phyloP scores from a whole-genome alignment of 1,140 invertebrate species.

The Drosophila tani region DNA sequence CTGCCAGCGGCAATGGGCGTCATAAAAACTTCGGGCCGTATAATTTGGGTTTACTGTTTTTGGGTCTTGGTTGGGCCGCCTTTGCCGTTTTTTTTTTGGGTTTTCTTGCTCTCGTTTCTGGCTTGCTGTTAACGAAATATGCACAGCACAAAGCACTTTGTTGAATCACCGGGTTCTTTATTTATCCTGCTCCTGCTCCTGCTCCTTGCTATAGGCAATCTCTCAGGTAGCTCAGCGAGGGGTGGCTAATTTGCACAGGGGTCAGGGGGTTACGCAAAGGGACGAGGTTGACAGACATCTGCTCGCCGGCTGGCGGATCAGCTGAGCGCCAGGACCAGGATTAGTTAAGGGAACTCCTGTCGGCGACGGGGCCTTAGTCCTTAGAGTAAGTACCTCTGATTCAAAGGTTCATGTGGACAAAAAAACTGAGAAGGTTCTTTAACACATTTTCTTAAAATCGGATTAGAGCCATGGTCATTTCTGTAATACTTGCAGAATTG shows the following conservation, averaged over 20 bases:
- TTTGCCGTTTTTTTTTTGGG: slow-evolving; percentile 11
- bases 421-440: not conserved
- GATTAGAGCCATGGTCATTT: not conserved
- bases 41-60: slow-evolving; percentile 43
- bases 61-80: slow-evolving; percentile 17
- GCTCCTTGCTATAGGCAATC: slow-evolving; percentile 7
- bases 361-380: slow-evolving; percentile 6
- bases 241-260: slow-evolving; percentile 34
- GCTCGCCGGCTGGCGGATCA: slow-evolving; percentile 48
- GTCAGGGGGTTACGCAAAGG: slow-evolving; percentile 28
- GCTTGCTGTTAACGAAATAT: slow-evolving; percentile 71
- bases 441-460: not conserved
- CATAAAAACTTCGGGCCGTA: slow-evolving; percentile 43
- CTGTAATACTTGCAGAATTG: not conserved
- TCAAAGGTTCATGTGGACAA: not conserved
- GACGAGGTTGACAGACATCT: slow-evolving; percentile 24
- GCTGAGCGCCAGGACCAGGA: slow-evolving; percentile 40
- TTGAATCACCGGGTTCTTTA: slow-evolving; percentile 5
- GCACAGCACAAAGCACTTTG: slow-evolving; percentile 56
- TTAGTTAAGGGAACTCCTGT: slow-evolving; percentile 17
- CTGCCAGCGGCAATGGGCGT: slow-evolving; percentile 33
- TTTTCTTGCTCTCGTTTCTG: slow-evolving; percentile 67
- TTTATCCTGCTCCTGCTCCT: slow-evolving; percentile 11
- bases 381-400: not conserved
- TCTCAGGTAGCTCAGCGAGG: slow-evolving; percentile 51